Percentiles rank a stretch among this genome's conserved stretches.
phyloP scores from a whole-genome alignment of 2,888 invertebrate species.

The Balanococcus diminutus region DNA sequence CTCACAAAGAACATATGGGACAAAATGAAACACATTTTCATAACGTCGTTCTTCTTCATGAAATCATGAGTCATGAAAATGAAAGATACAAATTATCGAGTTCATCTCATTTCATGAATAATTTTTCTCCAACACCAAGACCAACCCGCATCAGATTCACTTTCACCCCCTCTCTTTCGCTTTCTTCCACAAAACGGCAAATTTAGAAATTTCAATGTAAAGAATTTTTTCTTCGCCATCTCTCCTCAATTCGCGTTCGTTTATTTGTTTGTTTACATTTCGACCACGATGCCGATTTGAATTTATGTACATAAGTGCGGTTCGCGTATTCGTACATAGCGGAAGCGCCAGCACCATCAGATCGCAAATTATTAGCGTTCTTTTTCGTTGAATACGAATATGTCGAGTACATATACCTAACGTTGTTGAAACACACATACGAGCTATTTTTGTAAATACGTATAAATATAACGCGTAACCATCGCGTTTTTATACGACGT shows the following conservation, averaged over 20 bases:
- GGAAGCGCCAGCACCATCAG: not conserved
- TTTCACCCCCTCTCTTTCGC: not conserved
- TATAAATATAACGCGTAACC: constrained; percentile 10
- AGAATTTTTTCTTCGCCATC: not conserved
- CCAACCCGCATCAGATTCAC: too few species aligned
- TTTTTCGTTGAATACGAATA: not conserved
- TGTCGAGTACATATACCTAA: not conserved
- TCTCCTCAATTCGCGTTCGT: not conserved
- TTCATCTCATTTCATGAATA: too few species aligned
- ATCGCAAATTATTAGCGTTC: constrained; percentile 12
- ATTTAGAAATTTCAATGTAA: not conserved
- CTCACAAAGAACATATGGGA: too few species aligned
- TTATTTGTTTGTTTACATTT: not conserved
- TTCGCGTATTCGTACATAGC: not conserved
- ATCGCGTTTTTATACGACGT: not conserved
- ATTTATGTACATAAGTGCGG: not conserved
- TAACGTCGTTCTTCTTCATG: too few species aligned
- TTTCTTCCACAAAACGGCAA: not conserved
- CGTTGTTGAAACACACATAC: not conserved
- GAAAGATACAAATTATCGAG: too few species aligned
- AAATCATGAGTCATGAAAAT: too few species aligned
- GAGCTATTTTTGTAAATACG: not conserved
- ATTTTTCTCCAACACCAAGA: too few species aligned
- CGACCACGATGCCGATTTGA: not conserved
- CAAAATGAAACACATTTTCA: too few species aligned